Base-by-base conservation (phyloP, 2,113 vertebrate genomes). In the Synchiropus splendidus region DNA sequence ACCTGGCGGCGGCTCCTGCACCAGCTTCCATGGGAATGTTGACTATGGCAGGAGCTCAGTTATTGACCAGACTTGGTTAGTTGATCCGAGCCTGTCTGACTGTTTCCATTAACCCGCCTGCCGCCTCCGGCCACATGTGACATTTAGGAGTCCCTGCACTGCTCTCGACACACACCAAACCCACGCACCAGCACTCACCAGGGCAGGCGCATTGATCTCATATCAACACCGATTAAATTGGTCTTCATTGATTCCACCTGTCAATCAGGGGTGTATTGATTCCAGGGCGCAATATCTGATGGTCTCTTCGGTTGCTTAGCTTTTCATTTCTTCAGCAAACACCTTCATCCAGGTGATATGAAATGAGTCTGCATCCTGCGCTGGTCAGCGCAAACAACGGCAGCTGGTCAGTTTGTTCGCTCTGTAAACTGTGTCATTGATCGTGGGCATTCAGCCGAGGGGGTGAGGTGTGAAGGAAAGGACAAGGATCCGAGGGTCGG, bases 281-380 rank as follows among this genome's bases (percentile, higher is more conserved):
- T 11, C 8, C 42, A n/a, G 11, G 48, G 41, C 54, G 41, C 37
- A 6, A 42, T 39, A 39, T 44, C 31, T 38, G 48, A 12, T 39
- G 55, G 48, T 9, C 38, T 54, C 64, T 70, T 39, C 31, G 44
- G 44, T 64, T 35, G 40, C 50, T 39, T 9, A 30, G 45, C 6
- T 36, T 64, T 71, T 74, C 67, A 77, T 72, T 65, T 63, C 61
- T 44, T 56, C 30, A 38, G 47, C 61, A 79, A 71, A 82, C 68
- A 74, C 10, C 5, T 42, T 51, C 57, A 61, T 65, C 41, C 38
- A 50, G 64, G 56, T 27, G 27, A 40, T 39, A 78, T 51, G 34
- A 62, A 66, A 5, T 58, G 35, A 53, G 39, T 47, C 2, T 46
- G 17, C 30, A 36, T 51, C 15, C 12, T 35, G 10, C 59, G 53